A percentile compares a stretch with the other conserved stretches of the same genome.
These are phyloP conservation scores for Centropristis striata DNA, from an alignment of 2,113 vertebrate genomes.

Conservation along the genomic window DNA sequence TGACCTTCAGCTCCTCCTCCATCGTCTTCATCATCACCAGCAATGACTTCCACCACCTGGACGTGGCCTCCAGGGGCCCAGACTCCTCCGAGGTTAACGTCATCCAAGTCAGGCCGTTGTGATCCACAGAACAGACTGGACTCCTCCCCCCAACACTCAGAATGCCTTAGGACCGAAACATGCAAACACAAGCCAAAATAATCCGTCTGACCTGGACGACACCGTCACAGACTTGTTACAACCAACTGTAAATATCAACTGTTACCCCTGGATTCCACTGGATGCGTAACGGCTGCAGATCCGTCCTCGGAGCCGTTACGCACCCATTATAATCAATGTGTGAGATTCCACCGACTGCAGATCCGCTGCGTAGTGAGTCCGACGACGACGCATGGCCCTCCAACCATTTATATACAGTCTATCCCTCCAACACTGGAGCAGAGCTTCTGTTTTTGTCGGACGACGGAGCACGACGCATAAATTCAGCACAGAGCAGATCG, in stretches of 20 bases:
- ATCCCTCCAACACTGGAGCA: no score
- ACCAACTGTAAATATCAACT: constrained; percentile 44
- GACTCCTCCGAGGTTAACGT: constrained; percentile 81
- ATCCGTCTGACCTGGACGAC: constrained; percentile 55
- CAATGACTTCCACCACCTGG: constrained; percentile 86
- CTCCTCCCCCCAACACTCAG: constrained; percentile 27
- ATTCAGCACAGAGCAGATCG: no score
- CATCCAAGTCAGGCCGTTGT: constrained; percentile 91
- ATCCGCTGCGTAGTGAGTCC: no score
- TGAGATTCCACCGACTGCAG: no score
- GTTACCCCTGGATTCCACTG: constrained; percentile 15
- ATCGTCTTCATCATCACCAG: constrained; percentile 93
- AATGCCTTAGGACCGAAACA: constrained; percentile 69
- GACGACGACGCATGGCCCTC: no score
- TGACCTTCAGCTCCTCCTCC: constrained; percentile 94
- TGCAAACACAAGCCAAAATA: constrained; percentile 61
- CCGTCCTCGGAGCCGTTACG: no score
- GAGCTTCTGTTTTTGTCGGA: no score
- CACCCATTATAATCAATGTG: no score
- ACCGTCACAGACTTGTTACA: constrained; percentile 16
- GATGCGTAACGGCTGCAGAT: no score
- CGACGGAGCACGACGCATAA: no score
- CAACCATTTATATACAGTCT: no score
- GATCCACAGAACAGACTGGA: constrained; percentile 53
- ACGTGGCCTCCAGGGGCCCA: constrained; percentile 76